Evolutionary conservation across 2,888 invertebrate species (phyloP).

Genomic region (Drosophila atroscutellata): DNA sequence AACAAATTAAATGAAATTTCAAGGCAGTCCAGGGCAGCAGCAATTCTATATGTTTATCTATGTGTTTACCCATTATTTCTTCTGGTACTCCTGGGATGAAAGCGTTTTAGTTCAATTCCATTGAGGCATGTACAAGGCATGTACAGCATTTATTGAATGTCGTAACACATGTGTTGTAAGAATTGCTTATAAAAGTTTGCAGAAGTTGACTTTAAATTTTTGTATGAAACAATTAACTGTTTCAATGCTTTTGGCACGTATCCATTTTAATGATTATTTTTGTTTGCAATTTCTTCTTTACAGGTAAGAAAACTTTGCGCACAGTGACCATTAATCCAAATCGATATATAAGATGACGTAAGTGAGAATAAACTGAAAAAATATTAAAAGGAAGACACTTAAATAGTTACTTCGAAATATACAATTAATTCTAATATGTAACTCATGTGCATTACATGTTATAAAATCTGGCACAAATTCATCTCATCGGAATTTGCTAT

Average conservation of each 20-base stretch:
- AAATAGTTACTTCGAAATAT: not conserved
- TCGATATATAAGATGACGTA: not conserved
- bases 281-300: slow-evolving; percentile 29
- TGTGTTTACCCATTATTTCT: not conserved
- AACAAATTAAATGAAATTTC: not conserved
- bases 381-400: not conserved
- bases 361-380: slow-evolving; percentile 1
- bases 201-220: slow-evolving; percentile 5
- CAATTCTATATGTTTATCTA: slow-evolving; percentile 8
- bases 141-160: slow-evolving; percentile 5
- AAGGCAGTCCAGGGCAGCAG: slow-evolving; percentile 10
- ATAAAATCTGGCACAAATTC: not conserved
- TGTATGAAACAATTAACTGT: slow-evolving; percentile 1
- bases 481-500: not conserved
- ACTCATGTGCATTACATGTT: not conserved
- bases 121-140: not conserved
- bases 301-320: slow-evolving; percentile 43
- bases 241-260: slow-evolving; percentile 4
- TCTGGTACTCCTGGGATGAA: not conserved
- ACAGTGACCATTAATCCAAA: not conserved
- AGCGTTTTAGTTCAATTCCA: slow-evolving; percentile 9
- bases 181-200: slow-evolving; percentile 12
- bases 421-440: not conserved
- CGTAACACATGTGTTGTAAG: slow-evolving; percentile 1
- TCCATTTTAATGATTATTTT: slow-evolving; percentile 19